Percentiles rank a stretch among this genome's conserved stretches.
These are phyloP conservation scores for Orthonychiurus folsomi DNA, from an alignment of 2,888 invertebrate species.

Conservation along the genomic window DNA sequence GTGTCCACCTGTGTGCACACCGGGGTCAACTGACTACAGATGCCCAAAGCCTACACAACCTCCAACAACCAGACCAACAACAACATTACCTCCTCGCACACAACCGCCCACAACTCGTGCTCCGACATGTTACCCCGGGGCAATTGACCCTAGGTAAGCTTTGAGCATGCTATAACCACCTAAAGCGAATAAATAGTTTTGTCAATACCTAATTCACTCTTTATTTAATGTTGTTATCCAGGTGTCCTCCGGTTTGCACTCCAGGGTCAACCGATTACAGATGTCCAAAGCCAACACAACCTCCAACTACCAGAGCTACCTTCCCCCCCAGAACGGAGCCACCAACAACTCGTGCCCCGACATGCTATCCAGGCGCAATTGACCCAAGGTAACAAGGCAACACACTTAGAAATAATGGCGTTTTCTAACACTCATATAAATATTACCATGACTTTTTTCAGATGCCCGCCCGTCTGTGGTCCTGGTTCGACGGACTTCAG, in stretches of 20 bases:
- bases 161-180: too few species aligned
- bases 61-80: conserved; percentile 32
- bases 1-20: conserved; percentile 35
- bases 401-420: too few species aligned
- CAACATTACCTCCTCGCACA: conserved; percentile 34
- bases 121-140: conserved; percentile 42
- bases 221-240: too few species aligned
- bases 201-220: too few species aligned
- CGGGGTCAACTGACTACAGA: conserved; percentile 41
- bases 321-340: not conserved
- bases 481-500: conserved; percentile 26
- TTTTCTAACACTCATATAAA: conserved; percentile 6
- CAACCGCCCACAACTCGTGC: not conserved
- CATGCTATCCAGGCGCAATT: not conserved
- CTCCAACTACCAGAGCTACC: not conserved
- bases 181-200: too few species aligned
- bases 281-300: conserved; percentile 15
- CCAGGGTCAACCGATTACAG: conserved; percentile 23
- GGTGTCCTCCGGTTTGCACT: conserved; percentile 21
- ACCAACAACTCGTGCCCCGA: not conserved
- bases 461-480: conserved; percentile 10
- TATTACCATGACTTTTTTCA: too few species aligned
- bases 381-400: too few species aligned
- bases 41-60: conserved; percentile 35
- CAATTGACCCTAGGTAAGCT: conserved; percentile 16